Evolutionary conservation across 2,888 invertebrate genomes (phyloP).

Genomic region (Plebejus melissa): DNA sequence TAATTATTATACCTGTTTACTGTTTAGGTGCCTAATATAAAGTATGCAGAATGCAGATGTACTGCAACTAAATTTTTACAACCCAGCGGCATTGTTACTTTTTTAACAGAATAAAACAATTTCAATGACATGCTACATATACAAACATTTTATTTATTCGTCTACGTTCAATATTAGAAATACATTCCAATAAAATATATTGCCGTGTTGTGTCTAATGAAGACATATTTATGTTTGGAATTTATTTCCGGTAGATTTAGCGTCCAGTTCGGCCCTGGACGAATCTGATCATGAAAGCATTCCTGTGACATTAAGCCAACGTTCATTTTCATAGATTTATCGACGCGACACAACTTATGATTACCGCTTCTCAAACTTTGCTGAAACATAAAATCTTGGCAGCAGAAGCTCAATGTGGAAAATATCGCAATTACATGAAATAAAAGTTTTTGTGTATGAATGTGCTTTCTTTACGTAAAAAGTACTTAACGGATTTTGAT

Average conservation of each 20-base stretch:
- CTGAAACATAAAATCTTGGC: neutral
- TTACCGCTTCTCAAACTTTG: constrained; percentile 56
- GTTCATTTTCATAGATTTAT: constrained; percentile 79
- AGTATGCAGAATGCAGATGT: no score
- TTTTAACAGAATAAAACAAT: no score
- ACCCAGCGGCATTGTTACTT: no score
- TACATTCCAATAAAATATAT: constrained; percentile 18
- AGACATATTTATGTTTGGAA: constrained; percentile 20
- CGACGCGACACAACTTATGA: constrained; percentile 67
- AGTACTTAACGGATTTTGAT: no score
- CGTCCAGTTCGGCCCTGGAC: constrained; percentile 50
- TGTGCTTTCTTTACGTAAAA: no score
- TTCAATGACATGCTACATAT: no score
- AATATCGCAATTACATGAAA: no score
- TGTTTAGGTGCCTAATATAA: no score
- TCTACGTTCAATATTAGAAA: neutral
- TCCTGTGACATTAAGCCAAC: constrained; percentile 64
- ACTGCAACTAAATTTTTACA: no score
- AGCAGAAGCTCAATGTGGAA: no score
- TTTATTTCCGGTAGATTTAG: constrained; percentile 12
- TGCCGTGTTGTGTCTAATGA: constrained; percentile 15
- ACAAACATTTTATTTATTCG: neutral
- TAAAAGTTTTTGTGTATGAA: no score
- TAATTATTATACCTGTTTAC: no score
- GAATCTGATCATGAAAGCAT: constrained; percentile 73